Percentiles rank a stretch among this genome's conserved stretches.
Conservation (phyloP, 2,797 vertebrate species). For the Tinamus major region DNA sequence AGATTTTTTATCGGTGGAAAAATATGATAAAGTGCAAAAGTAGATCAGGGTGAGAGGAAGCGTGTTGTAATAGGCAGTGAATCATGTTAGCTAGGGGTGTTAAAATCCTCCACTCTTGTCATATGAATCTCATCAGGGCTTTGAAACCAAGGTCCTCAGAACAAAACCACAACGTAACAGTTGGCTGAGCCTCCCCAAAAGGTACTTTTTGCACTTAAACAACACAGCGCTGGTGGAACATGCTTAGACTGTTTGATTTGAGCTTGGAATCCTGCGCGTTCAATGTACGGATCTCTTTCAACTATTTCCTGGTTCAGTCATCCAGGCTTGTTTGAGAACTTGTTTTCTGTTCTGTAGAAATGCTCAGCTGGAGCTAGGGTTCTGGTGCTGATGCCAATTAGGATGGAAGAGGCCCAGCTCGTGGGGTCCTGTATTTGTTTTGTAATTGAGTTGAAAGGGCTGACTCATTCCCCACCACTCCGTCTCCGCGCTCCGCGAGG, state of each 20-base stretch:
- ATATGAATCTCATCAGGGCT: slow-evolving; percentile 60
- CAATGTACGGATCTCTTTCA: slow-evolving; percentile 32
- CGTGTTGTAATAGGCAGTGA: slow-evolving; percentile 58
- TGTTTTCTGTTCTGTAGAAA: slow-evolving; percentile 66
- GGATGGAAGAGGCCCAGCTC: slow-evolving; percentile 62
- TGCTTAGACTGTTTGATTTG: slow-evolving; percentile 27
- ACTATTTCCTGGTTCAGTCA: slow-evolving; percentile 48
- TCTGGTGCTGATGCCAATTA: slow-evolving; percentile 72
- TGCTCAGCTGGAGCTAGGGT: slow-evolving; percentile 61
- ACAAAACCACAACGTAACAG: slow-evolving; percentile 21
- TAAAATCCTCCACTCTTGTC: slow-evolving; percentile 53
- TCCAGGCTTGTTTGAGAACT: slow-evolving; percentile 29
- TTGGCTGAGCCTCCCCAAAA: slow-evolving; percentile 4
- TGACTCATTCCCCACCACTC: slow-evolving; percentile 58
- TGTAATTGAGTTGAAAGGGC: slow-evolving; percentile 67
- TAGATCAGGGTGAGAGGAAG: slow-evolving; percentile 34
- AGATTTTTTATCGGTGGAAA: slow-evolving; percentile 11
- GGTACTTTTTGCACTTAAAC: background rate
- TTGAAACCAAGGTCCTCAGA: slow-evolving; percentile 30
- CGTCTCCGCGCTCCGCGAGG: background rate
- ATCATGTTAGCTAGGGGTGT: slow-evolving; percentile 45
- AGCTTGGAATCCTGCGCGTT: slow-evolving; percentile 2
- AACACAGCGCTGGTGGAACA: background rate
- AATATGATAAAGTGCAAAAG: slow-evolving; percentile 23
- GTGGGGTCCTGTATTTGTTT: slow-evolving; percentile 57